Conservation (phyloP, 2,113 vertebrate species). For the Mesembrinibis cayennensis region DNA sequence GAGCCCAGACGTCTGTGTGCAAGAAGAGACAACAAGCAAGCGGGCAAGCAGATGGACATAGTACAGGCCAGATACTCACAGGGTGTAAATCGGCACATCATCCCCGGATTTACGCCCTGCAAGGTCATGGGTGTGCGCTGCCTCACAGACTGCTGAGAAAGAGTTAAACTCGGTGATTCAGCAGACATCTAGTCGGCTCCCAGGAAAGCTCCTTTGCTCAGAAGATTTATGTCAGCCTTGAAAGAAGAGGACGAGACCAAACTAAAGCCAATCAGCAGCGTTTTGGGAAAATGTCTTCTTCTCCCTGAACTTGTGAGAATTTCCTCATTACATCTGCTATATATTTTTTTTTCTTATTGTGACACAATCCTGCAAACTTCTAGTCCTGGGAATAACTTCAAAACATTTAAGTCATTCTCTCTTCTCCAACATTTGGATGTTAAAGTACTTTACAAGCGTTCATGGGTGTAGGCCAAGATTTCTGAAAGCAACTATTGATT, state of each 20-base stretch:
- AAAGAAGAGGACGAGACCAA: slow-evolving; percentile 14
- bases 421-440: not conserved
- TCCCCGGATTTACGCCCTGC: not conserved
- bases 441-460: not conserved
- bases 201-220: slow-evolving; percentile 18
- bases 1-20: rapidly evolving
- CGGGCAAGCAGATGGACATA: not conserved
- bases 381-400: slow-evolving; percentile 20
- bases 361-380: not conserved
- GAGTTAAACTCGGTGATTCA: slow-evolving; percentile 45
- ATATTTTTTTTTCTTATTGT: not conserved
- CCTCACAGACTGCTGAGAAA: not conserved
- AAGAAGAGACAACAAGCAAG: not conserved
- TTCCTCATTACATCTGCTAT: not conserved
- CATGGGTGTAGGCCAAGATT: not conserved
- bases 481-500: not conserved
- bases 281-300: not conserved
- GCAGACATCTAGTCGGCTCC: not conserved
- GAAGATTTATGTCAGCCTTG: slow-evolving; percentile 29
- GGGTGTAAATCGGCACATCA: not conserved
- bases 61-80: not conserved
- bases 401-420: slow-evolving; percentile 14
- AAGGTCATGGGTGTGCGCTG: not conserved
- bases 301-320: not conserved
- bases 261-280: not conserved